Evolutionary conservation across 2,797 vertebrate genomes (phyloP), one percentile per base, ranked within the genome.

Genomic region (Typhlichthys subterraneus): DNA sequence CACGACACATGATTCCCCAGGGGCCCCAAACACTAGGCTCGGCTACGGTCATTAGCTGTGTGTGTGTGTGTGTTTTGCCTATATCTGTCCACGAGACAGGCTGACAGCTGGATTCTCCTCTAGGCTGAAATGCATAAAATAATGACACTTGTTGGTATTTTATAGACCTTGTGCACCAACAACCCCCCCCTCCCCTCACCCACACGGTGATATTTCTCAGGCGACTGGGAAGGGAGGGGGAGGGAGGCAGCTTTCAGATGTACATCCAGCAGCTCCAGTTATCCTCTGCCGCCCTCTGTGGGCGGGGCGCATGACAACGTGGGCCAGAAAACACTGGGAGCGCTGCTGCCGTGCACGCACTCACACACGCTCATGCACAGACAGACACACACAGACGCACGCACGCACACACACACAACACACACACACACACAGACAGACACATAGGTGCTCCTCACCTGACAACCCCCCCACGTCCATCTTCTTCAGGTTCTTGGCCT

Each of bases 401-500:
- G 11, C 52, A 14, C 4, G 7, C 61, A 55, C 12, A 4, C 45
- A 61, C 15, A 15, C 31, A 49, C 42, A n/a, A 11, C 15, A 63
- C 15, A 53, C 14, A 53, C 14, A n/a, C n/a, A 29, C 38, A 62
- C 33, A 53, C 14, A 58, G 76, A 82, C 76, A 54, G 63, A 31
- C n/a, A 48, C 50, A 48, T 60, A 45, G 51, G 66, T 67, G 8
- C 57, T 67, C 76, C 90, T 82, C 90, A 99, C 98, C 98, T 92
- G 98, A 99, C 86, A 99, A 90, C 67, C 98, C 98, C 67, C 97
- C 97, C 0, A 99, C 97, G 31, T 99, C 98, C 98, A 99, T 99
- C 89, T 99, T 99, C 93, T 99, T 99, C 91, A 99, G 93, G 90
- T 99, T 99, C 87, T 99, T 99, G 42, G 97, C 98, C 89, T 99